Evolutionary conservation across 2,113 vertebrate species (phyloP), one percentile per base, ranked within the genome.

Genomic region (Procavia capensis): DNA sequence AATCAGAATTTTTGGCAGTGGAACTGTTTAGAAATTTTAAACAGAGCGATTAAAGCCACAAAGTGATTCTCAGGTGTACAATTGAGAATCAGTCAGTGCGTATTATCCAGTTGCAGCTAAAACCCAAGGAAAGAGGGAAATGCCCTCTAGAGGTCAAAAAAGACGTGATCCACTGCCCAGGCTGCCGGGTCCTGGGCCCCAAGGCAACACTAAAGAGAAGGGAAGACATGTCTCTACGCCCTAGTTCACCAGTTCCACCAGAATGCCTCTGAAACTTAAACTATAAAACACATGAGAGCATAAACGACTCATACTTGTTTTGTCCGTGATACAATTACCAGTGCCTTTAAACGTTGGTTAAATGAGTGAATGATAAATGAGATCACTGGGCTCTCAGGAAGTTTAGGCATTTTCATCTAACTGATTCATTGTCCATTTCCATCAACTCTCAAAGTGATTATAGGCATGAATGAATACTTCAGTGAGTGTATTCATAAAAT

Each of bases 121-220:
- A 94, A 19, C 61, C 27, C 54, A 74, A 27, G 86, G 47, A 85
- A 95, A 95, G 96, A 59, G 79, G 27, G 82, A 97, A 87, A 90
- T 72, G 97, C 97, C 97, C 97, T 96, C 97, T 97, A 96, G 97
- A 94, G 97, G 97, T 59, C 84, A 45, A 63, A 61, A 85, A 63
- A 84, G 57, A 27, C 80, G 54, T 39, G 43, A 1, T 50, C 72
- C 5, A 7, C 47, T 66, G n/a, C 76, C 34, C 34, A 82, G 39
- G 29, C 6, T 20, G 9, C n/a, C 27, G 34, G 29, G 9, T 43
- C 29, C 27, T 36, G 16, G 50, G 27, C 70, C 61, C 11, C 19
- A 3, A 0, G 2, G 5, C 29, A 10, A 47, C 61, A 20, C 25
- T 34, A 41, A 6, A 61, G 41, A 50, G 14, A 22, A 25, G 8